phyloP scores from a whole-genome alignment of 2,888 invertebrate genomes.

The Lucinisca nassula region DNA sequence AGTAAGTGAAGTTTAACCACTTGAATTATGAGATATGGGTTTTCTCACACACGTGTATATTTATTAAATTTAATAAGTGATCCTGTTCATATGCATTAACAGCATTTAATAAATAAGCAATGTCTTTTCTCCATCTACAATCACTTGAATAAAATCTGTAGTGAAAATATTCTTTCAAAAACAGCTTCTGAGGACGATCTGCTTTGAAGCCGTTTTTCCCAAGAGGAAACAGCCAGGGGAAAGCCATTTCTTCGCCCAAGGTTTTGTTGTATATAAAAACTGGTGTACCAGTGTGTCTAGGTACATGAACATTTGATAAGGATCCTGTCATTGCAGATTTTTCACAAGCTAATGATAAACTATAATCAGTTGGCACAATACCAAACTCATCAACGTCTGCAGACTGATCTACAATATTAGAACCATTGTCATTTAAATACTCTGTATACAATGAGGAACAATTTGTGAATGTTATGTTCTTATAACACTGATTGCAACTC shows the following conservation, averaged over 20 bases:
- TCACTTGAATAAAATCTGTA: conserved; percentile 10
- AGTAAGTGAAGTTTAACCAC: background rate
- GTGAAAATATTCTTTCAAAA: conserved; percentile 18
- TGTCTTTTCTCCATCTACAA: conserved; percentile 14
- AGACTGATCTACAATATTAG: background rate
- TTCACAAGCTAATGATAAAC: background rate
- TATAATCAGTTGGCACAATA: conserved; percentile 14
- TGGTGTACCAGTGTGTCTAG: background rate
- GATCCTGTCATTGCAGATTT: too few relatives aligned
- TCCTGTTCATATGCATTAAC: conserved; percentile 23
- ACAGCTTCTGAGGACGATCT: background rate
- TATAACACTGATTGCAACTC: conserved; percentile 42
- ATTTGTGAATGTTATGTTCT: background rate
- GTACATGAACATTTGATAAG: background rate
- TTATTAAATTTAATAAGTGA: background rate
- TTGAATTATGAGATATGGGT: background rate
- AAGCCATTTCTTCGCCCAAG: conserved; percentile 26
- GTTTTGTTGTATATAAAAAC: background rate
- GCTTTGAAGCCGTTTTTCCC: conserved; percentile 5
- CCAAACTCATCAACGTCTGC: background rate
- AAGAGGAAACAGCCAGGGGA: conserved; percentile 33
- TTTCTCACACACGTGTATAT: conserved; percentile 17
- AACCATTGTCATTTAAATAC: background rate
- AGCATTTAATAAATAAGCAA: conserved; percentile 28
- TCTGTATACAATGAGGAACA: background rate